phyloP scores from a whole-genome alignment of 1,140 invertebrate genomes.

The Steinernema khuongi region DNA sequence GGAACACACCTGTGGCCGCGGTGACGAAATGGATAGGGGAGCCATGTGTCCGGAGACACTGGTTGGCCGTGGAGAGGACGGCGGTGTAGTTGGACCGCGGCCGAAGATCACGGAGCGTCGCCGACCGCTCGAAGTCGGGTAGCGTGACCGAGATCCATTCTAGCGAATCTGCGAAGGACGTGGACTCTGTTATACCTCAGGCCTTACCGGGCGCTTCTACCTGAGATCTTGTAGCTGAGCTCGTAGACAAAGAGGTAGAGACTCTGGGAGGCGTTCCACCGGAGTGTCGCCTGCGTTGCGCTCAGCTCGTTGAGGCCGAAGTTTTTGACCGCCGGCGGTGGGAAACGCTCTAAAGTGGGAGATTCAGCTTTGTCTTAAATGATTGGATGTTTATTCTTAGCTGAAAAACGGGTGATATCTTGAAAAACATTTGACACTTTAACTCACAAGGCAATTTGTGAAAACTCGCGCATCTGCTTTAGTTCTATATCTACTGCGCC shows the following conservation, averaged over 20 bases:
- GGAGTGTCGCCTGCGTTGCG: neutral
- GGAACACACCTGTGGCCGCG: neutral
- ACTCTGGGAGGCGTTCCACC: neutral
- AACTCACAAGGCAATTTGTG: neutral
- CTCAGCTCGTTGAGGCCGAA: neutral
- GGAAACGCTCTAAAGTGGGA: neutral
- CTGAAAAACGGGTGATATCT: no score
- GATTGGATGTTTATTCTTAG: no score
- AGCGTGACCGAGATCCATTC: conserved; percentile 4
- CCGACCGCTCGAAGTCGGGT: neutral
- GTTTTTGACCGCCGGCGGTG: conserved; percentile 3
- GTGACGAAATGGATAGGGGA: neutral
- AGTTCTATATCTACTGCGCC: no score
- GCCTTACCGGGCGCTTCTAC: no score
- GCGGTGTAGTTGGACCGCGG: conserved; percentile 4
- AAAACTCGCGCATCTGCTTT: neutral
- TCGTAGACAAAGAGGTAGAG: neutral
- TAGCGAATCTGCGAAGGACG: neutral
- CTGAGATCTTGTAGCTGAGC: conserved; percentile 1
- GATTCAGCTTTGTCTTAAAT: neutral
- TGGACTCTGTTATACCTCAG: no score
- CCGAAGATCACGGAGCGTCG: neutral
- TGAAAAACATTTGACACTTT: no score
- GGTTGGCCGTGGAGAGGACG: conserved; percentile 10
- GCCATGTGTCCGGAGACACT: neutral